Base-by-base conservation (phyloP, 2,888 invertebrate species). In the Drosophila cognata region DNA sequence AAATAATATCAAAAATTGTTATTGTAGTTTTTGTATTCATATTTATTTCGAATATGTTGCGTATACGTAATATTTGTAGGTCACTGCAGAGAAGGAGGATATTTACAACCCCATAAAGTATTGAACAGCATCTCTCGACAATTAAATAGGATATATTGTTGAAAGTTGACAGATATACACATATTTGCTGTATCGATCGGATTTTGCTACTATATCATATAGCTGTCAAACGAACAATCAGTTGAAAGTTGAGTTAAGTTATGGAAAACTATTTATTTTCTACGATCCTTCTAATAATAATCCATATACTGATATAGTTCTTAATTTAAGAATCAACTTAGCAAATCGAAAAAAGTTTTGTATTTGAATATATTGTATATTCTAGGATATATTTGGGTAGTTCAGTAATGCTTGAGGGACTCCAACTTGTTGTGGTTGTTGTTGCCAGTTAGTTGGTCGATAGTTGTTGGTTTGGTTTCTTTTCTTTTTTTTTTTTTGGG, bases 361-460 rank as follows among this genome's bases (percentile, higher is more conserved):
- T 3, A 21, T 21, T 13, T 13, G 1, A 13, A 7, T 13, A 2
- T n/a, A n/a, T n/a, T n/a, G 7, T 6, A 2, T 46, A 16, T 46
- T 46, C 21, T 2, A 31, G 11, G 29, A 51, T 68, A 68, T 58
- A 11, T 35, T 13, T 1, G 2, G 5, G 57, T 18, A 7, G 28
- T 28, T 11, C 33, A 53, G 1, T 13, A 2, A 6, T 3, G 29
- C 25, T 16, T 16, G 4, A n/a, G 13, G 21, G 25, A 18, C 18
- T 16, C 25, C 5, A 25, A n/a, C 11, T 43, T 52, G 41, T 71
- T 56, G 60, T 48, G 57, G 60, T 33, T 70, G 60, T 57, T 77
- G 72, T 66, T 79, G 71, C 35, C 70, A 55, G 38, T 66, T 66
- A 46, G 55, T 77, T 70, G 69, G 63, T 46, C 46, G 46, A 46